phyloP scores from a whole-genome alignment of 92 coral and sea anemone species.

The Porites cylindrica region DNA sequence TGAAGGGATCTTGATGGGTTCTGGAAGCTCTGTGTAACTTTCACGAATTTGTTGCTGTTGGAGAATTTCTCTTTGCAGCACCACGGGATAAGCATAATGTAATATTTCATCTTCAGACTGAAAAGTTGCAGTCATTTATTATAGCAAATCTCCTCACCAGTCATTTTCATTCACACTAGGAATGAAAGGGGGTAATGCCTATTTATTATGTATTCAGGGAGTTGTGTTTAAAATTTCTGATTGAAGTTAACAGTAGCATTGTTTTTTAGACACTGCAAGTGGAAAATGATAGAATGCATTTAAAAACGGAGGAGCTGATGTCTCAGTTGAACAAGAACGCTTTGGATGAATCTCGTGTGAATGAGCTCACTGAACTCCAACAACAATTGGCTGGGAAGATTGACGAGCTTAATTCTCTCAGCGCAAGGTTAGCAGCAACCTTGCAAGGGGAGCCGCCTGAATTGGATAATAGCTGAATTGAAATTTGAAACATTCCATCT shows the following conservation, averaged over 20 bases:
- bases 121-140: too few species aligned
- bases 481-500: neutral
- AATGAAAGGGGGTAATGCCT: too few species aligned
- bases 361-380: conserved; percentile 72
- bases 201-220: too few species aligned
- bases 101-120: too few species aligned
- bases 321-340: conserved; percentile 45
- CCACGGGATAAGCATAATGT: too few species aligned
- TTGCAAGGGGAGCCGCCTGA: conserved; percentile 21
- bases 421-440: conserved; percentile 48
- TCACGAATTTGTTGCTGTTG: too few species aligned
- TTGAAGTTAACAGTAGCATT: neutral
- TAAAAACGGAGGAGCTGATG: conserved; percentile 52
- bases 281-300: conserved; percentile 70
- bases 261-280: conserved; percentile 57
- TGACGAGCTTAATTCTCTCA: conserved; percentile 68
- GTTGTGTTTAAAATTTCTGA: neutral
- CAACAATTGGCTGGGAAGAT: conserved; percentile 69
- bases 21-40: too few species aligned
- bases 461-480: conserved; percentile 13
- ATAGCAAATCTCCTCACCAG: too few species aligned
- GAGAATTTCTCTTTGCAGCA: too few species aligned
- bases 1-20: too few species aligned
- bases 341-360: conserved; percentile 68
- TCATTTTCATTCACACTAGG: too few species aligned